These are phyloP conservation scores for Stomorhina lunata DNA, from an alignment of 2,888 invertebrate species.

Conservation along the genomic window DNA sequence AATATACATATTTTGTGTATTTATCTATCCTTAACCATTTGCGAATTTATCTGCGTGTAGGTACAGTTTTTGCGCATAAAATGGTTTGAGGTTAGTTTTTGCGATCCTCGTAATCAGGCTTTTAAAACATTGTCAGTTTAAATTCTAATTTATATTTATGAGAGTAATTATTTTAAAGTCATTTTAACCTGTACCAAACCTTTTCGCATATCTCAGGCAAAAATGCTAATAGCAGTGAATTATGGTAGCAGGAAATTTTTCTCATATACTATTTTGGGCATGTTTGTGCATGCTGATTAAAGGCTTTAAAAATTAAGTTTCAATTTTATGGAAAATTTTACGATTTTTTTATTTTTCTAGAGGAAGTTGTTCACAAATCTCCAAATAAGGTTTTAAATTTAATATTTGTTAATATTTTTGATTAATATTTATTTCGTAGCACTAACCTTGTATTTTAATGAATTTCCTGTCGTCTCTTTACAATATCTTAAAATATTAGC, in stretches of 20 bases:
- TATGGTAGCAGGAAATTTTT: background rate
- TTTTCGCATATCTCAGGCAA: conserved; percentile 19
- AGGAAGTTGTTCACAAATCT: no score
- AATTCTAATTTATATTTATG: conserved; percentile 56
- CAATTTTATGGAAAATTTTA: no score
- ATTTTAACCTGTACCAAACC: conserved; percentile 18
- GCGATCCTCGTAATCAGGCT: conserved; percentile 24
- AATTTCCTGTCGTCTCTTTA: no score
- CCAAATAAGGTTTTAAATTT: no score
- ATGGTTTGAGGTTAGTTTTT: background rate
- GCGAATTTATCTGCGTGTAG: background rate
- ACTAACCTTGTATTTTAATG: no score
- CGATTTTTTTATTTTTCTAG: no score
- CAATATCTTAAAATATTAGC: no score
- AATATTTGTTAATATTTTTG: no score
- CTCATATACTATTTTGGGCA: background rate
- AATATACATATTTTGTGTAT: conserved; percentile 4
- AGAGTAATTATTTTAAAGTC: conserved; percentile 44
- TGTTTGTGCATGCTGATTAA: background rate
- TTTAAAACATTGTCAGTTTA: conserved; percentile 44
- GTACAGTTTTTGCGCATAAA: background rate
- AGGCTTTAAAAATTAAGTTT: background rate
- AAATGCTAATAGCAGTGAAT: background rate
- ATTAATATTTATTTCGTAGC: no score
- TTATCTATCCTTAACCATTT: background rate